Conservation (phyloP, 2,888 invertebrate genomes). For the Odontocerum albicorne region DNA sequence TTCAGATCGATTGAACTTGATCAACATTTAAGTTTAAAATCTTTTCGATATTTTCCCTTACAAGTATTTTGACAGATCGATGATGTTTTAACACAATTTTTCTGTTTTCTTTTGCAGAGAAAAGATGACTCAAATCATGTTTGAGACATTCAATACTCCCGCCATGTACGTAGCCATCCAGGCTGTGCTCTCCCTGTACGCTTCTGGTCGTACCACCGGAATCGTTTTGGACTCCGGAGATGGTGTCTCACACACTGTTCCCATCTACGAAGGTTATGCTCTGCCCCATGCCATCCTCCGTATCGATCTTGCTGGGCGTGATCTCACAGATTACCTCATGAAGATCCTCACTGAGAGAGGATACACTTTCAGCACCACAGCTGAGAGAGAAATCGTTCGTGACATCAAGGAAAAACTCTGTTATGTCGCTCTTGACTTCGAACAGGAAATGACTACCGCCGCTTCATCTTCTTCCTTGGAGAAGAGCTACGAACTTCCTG, state of each 20-base stretch:
- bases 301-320: constrained; percentile 90
- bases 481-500: constrained; percentile 44
- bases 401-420: constrained; percentile 94
- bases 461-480: constrained; percentile 63
- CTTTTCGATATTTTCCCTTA: no score
- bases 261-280: constrained; percentile 94
- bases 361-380: constrained; percentile 89
- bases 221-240: constrained; percentile 95
- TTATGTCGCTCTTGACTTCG: constrained; percentile 89
- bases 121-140: constrained; percentile 94
- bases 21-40: no score
- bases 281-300: constrained; percentile 91
- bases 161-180: constrained; percentile 96
- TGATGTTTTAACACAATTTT: no score
- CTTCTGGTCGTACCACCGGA: constrained; percentile 95
- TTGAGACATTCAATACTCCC: constrained; percentile 90
- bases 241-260: constrained; percentile 94
- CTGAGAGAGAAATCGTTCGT: constrained; percentile 91
- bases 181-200: constrained; percentile 89
- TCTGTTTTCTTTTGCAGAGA: constrained; percentile 57
- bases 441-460: constrained; percentile 84
- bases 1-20: no score
- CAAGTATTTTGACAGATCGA: no score
- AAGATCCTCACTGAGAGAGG: constrained; percentile 91
- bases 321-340: constrained; percentile 92